Conservation (phyloP, 2,797 vertebrate genomes). For the Nannoperca obscura region DNA sequence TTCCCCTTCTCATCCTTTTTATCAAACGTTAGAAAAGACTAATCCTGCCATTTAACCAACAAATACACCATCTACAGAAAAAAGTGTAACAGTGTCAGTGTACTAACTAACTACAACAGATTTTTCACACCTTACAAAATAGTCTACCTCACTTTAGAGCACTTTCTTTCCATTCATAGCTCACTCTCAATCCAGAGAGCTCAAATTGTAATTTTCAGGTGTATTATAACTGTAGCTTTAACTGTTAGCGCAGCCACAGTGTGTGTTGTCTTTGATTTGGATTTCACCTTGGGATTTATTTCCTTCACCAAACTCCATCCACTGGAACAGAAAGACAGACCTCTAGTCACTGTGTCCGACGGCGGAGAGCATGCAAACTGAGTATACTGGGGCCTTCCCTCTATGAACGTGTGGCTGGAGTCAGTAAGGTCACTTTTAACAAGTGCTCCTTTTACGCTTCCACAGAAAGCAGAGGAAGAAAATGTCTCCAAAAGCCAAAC, state of each 20-base stretch:
- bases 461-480: background rate
- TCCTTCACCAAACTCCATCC: constrained; percentile 6
- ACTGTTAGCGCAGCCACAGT: constrained; percentile 12
- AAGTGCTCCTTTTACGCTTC: background rate
- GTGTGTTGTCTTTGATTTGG: constrained; percentile 14
- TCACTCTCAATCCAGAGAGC: constrained; percentile 33
- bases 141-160: constrained; percentile 20
- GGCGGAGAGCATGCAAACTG: background rate
- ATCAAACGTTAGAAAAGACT: constrained; percentile 3
- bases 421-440: constrained; percentile 1
- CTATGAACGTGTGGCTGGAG: background rate
- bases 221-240: constrained; percentile 23
- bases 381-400: background rate
- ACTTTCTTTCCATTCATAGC: constrained; percentile 23
- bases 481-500: constrained; percentile 8
- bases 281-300: constrained; percentile 26
- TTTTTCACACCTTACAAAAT: constrained; percentile 36
- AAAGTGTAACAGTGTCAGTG: background rate
- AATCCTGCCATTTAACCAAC: background rate
- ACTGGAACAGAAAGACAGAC: background rate
- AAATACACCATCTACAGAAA: constrained; percentile 9
- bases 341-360: background rate
- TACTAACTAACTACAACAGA: constrained; percentile 25
- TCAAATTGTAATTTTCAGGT: constrained; percentile 23
- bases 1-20: constrained; percentile 31